Base-by-base conservation (phyloP, 2,888 invertebrate species). In the Mystacides longicornis region DNA sequence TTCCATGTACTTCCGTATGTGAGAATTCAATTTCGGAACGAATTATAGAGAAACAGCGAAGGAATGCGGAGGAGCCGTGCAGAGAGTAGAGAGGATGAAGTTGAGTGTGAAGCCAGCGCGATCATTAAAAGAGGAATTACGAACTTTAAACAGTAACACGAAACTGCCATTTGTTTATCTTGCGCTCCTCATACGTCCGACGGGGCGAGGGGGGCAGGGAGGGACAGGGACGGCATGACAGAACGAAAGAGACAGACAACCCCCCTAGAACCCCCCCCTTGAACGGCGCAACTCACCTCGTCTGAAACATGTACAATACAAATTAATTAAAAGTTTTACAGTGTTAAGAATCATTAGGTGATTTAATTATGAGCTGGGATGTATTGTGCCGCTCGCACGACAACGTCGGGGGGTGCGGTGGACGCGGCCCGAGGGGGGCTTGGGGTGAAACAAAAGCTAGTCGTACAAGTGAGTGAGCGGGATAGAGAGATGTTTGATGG, bases 251-350 rank as follows among this genome's bases (percentile, higher is more conserved):
- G 37, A 51, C 33, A 45, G 11, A 16, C 16, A 45, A 51, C 54
- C 20, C 51, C 69, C 67, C 71, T 69, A n/a, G n/a, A n/a, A n/a
- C 42, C 22, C 48, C 53, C 52, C 52, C 20, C 45, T 56, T 57
- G 56, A 5, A 47, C 52, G 48, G 43, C 51, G 69, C 67, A 70
- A 68, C 72, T 71, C 67, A 70, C 69, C 72, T 71, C 72, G 37
- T 47, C 54, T 51, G 43, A 51, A 60, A 61, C 61, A 59, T 61
- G 60, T 59, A 61, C 61, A 61, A 61, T 61, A 61, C 61, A 59
- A 61, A 61, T 61, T 61, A 61, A 61, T 61, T 61, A 61, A 61
- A 61, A 61, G 61, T 61, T 61, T 61, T 61, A 61, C 60, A 60
- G 61, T 58, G 61, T 61, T 61, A 61, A 61, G 61, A 61, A 61